Conservation (phyloP, 1,140 invertebrate genomes). For the Argopecten irradians region DNA sequence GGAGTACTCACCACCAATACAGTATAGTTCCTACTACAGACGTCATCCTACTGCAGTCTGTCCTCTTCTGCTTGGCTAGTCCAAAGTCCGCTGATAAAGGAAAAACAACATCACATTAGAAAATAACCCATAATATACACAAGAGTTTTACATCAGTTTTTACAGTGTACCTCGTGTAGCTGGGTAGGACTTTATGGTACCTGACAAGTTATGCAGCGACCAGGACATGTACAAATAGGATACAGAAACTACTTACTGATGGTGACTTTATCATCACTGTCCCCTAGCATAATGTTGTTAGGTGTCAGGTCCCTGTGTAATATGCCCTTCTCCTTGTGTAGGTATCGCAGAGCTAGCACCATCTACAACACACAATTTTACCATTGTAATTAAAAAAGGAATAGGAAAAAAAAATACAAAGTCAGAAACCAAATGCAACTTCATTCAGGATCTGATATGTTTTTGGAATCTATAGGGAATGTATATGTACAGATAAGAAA, state of each 20-base stretch:
- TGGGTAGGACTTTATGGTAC: too few relatives aligned
- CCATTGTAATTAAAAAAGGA: not conserved
- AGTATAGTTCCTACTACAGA: slow-evolving; percentile 78
- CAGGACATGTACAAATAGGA: not conserved
- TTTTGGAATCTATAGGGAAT: too few relatives aligned
- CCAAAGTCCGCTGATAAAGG: slow-evolving; percentile 76
- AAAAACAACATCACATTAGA: not conserved
- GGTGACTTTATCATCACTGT: slow-evolving; percentile 76
- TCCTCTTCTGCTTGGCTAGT: slow-evolving; percentile 76
- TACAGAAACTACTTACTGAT: slow-evolving; percentile 76
- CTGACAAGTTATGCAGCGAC: too few relatives aligned
- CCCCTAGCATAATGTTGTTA: slow-evolving; percentile 78
- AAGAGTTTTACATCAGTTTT: too few relatives aligned
- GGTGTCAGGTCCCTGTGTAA: slow-evolving; percentile 77
- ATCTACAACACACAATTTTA: slow-evolving; percentile 63
- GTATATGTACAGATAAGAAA: too few relatives aligned
- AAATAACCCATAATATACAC: not conserved
- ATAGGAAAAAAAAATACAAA: not conserved
- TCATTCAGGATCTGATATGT: too few relatives aligned
- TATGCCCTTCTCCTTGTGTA: slow-evolving; percentile 78
- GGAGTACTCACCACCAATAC: slow-evolving; percentile 74
- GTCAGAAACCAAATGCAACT: too few relatives aligned
- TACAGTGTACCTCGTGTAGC: too few relatives aligned
- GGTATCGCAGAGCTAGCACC: slow-evolving; percentile 76
- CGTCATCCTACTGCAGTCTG: slow-evolving; percentile 76